Conservation (phyloP, 1,140 invertebrate genomes). For the Drosophila auraria region DNA sequence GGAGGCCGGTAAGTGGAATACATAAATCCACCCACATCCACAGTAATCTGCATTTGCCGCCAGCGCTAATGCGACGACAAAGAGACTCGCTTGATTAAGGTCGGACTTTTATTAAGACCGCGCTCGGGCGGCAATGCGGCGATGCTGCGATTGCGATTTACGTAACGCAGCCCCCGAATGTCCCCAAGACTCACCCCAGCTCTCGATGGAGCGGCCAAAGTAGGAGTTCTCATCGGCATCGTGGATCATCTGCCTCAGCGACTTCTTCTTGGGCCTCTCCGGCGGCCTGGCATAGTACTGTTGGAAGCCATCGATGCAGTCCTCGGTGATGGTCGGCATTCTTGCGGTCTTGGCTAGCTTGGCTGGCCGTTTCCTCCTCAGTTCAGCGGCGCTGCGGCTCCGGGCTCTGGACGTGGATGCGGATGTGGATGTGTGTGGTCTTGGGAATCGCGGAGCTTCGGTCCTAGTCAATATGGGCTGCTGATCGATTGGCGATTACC, state of each 20-base stretch:
- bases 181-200: conserved; percentile 88
- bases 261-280: conserved; percentile 87
- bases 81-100: conserved; percentile 50
- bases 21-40: conserved; percentile 36
- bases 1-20: conserved; percentile 36
- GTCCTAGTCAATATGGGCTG: not conserved
- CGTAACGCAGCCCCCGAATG: conserved; percentile 36
- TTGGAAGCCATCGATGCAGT: conserved; percentile 87
- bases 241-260: conserved; percentile 88
- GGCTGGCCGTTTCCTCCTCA: conserved; percentile 28
- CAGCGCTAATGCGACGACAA: conserved; percentile 47
- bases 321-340: conserved; percentile 84
- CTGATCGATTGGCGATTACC: not conserved
- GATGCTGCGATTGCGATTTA: conserved; percentile 23
- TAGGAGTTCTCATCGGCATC: conserved; percentile 89
- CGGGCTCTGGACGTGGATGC: not conserved
- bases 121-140: not conserved
- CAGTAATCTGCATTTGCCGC: conserved; percentile 35
- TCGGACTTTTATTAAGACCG: conserved; percentile 38
- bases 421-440: not conserved
- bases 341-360: conserved; percentile 23
- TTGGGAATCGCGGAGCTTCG: not conserved
- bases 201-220: conserved; percentile 89
- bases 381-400: conserved; percentile 24
- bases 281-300: conserved; percentile 88